A percentile compares a stretch with the other conserved stretches of the same genome.
Evolutionary conservation across 2,888 invertebrate species (phyloP).

Genomic region (Cephus runcator): DNA sequence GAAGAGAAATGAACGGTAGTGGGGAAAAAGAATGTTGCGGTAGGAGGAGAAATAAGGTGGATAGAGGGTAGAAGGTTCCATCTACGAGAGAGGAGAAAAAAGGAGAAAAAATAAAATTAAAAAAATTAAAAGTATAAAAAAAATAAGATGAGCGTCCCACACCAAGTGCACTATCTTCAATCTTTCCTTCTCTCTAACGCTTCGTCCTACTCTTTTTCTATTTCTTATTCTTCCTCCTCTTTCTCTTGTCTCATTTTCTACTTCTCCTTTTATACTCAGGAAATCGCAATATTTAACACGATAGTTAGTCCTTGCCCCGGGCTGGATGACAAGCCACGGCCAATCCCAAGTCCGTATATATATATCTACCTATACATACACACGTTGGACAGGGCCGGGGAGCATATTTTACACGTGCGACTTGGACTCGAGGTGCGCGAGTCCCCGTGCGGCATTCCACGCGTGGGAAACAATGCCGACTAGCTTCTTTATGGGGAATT

Average conservation of each 20-base stretch:
- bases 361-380: neutral
- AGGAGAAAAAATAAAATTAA: slow-evolving; percentile 3
- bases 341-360: neutral
- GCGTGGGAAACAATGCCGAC: slow-evolving; percentile 62
- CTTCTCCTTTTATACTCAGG: slow-evolving; percentile 28
- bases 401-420: slow-evolving; percentile 44
- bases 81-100: slow-evolving; percentile 17
- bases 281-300: slow-evolving; percentile 60
- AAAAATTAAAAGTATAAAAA: slow-evolving; percentile 7
- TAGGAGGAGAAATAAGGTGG: slow-evolving; percentile 21
- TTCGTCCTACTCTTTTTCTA: too few species aligned
- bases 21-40: slow-evolving; percentile 25
- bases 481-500: slow-evolving; percentile 56
- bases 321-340: slow-evolving; percentile 1
- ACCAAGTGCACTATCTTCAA: neutral
- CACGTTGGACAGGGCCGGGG: slow-evolving; percentile 44
- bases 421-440: slow-evolving; percentile 26
- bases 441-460: slow-evolving; percentile 49
- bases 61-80: too few species aligned
- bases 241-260: too few species aligned
- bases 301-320: slow-evolving; percentile 37
- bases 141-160: too few species aligned
- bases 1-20: slow-evolving; percentile 7
- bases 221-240: too few species aligned
- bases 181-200: neutral